Evolutionary conservation across 2,888 invertebrate genomes (phyloP).

Genomic region (Cyclophora punctaria): DNA sequence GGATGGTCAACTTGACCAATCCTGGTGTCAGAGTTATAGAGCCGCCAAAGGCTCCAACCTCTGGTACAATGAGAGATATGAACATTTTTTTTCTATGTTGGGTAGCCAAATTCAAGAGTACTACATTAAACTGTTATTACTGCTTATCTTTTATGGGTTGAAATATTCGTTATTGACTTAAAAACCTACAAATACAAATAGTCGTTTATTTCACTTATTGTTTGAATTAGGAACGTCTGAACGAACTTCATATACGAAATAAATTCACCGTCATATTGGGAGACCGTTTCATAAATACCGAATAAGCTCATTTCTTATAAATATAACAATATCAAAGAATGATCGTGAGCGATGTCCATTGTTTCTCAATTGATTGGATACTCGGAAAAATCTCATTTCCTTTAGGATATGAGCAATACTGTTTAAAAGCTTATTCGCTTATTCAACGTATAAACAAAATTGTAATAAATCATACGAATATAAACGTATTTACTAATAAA

Average conservation of each 20-base stretch:
- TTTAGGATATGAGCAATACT: slow-evolving; percentile 12
- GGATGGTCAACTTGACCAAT: too few species aligned
- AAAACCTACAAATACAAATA: neutral
- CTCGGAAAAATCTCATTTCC: slow-evolving; percentile 27
- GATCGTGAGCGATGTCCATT: slow-evolving; percentile 2
- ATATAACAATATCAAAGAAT: slow-evolving; percentile 13
- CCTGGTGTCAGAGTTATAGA: too few species aligned
- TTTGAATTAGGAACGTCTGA: too few species aligned
- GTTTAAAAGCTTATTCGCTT: neutral
- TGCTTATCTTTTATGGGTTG: too few species aligned
- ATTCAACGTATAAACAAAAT: neutral
- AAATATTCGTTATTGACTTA: neutral
- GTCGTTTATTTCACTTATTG: neutral
- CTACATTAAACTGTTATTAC: too few species aligned
- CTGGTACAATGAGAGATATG: too few species aligned
- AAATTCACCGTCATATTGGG: neutral
- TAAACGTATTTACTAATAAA: too few species aligned
- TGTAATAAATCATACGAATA: neutral
- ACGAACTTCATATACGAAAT: too few species aligned
- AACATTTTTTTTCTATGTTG: too few species aligned
- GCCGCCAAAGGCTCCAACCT: too few species aligned
- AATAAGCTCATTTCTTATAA: neutral
- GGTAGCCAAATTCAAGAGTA: too few species aligned
- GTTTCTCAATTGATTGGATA: slow-evolving; percentile 23
- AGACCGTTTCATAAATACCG: neutral